Base-by-base conservation (phyloP, 2,888 invertebrate genomes). In the Mythimna albipuncta region DNA sequence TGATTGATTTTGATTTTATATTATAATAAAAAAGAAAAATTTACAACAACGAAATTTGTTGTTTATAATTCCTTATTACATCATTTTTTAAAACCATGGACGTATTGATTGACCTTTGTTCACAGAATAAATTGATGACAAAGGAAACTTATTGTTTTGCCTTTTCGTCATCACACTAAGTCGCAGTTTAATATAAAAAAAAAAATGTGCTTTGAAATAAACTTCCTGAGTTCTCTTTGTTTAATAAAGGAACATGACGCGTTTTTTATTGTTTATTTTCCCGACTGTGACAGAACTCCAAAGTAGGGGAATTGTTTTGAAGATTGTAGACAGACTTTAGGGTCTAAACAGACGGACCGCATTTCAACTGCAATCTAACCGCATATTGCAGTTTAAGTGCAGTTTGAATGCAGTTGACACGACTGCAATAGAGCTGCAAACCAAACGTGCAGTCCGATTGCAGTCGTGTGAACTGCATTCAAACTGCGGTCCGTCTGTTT, bases 21-120 rank as follows among this genome's bases (percentile, higher is more conserved):
- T n/a, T n/a, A n/a, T n/a, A n/a, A n/a, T n/a, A n/a, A n/a, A n/a
- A n/a, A n/a, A 26, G 26, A 26, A 38, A 32, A 32, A 5, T 32
- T 38, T 7, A 38, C 38, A 7, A 38, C 6, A 38, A 38, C 38
- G 0, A 38, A 38, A 35, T 6, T n/a, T n/a, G n/a, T 47, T 47
- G 47, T 47, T 16, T 47, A 19, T 19, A 47, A 47, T 47, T 47
- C 47, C 1, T 21, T 44, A 32, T 11, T 47, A 55, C 64, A 77
- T 85, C 88, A 86, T 88, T 80, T 80, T 86, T 86, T 26, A 78
- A 61, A 72, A 78, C 69, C 65, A 77, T 77, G 75, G 69, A 76
- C 75, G 67, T 82, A 79, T 79, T 86, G 82, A 81, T 79, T 86
- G 82, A 81, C 81, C 88, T 88, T 77, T 84, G 83, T 72, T 64